These are phyloP conservation scores for Protodeltote pygarga DNA, from an alignment of 2,888 invertebrate genomes.

Conservation along the genomic window DNA sequence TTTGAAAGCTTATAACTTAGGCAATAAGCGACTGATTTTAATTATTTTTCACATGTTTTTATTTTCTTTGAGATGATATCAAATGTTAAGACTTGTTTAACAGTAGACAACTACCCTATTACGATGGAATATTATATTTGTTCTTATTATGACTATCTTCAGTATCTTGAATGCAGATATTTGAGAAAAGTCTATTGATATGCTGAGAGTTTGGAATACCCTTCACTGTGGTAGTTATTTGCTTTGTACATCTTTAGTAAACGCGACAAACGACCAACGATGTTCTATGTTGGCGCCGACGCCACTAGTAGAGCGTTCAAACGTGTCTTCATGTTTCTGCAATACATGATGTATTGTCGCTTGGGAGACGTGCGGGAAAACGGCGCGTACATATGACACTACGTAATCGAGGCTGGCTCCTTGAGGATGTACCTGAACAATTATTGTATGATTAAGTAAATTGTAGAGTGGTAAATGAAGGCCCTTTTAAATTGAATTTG, in stretches of 20 bases:
- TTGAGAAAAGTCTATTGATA: slow-evolving; percentile 47
- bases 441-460: neutral
- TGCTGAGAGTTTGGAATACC: slow-evolving; percentile 16
- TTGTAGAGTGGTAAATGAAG: neutral
- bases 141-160: slow-evolving; percentile 4
- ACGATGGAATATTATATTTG: slow-evolving; percentile 9
- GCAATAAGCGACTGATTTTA: too few species aligned
- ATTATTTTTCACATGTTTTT: too few species aligned
- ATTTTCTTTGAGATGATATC: too few species aligned
- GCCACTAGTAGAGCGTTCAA: slow-evolving; percentile 92
- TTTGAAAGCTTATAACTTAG: too few species aligned
- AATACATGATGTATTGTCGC: slow-evolving; percentile 93
- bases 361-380: slow-evolving; percentile 90
- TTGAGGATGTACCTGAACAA: slow-evolving; percentile 93
- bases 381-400: slow-evolving; percentile 95
- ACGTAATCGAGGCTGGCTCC: slow-evolving; percentile 97
- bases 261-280: slow-evolving; percentile 95
- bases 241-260: slow-evolving; percentile 57
- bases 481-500: too few species aligned
- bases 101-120: too few species aligned
- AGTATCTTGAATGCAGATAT: slow-evolving; percentile 2
- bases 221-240: neutral
- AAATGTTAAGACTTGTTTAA: too few species aligned
- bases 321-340: slow-evolving; percentile 92
- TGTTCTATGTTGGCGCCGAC: slow-evolving; percentile 95